These are phyloP conservation scores for Apodemia hepburni DNA, from an alignment of 2,888 invertebrate species.

Conservation along the genomic window DNA sequence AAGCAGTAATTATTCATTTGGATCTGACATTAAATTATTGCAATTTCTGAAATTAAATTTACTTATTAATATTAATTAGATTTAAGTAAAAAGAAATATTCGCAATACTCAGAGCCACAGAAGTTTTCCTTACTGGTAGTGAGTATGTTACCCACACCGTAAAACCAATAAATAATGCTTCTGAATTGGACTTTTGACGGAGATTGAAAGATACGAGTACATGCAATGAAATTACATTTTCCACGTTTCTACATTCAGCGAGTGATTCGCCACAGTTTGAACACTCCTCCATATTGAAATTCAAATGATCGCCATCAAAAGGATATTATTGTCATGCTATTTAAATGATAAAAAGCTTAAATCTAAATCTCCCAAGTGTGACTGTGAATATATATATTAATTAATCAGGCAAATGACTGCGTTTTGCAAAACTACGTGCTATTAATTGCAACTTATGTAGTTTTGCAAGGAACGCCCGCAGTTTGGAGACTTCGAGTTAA, in stretches of 20 bases:
- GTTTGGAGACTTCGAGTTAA: slow-evolving; percentile 52
- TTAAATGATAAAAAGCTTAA: slow-evolving; percentile 72
- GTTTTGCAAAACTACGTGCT: slow-evolving; percentile 69
- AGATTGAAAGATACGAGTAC: not conserved
- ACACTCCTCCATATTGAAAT: not conserved
- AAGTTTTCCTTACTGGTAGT: no score
- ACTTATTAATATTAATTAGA: no score
- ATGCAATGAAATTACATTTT: not conserved
- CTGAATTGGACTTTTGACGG: not conserved
- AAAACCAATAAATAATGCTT: no score
- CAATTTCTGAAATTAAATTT: no score
- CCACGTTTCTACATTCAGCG: not conserved
- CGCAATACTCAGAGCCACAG: no score
- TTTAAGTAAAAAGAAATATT: no score
- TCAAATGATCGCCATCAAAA: slow-evolving; percentile 40
- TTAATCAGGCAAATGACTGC: slow-evolving; percentile 71
- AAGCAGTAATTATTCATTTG: no score
- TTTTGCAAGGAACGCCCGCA: slow-evolving; percentile 63
- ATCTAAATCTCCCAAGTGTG: slow-evolving; percentile 71
- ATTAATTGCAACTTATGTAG: slow-evolving; percentile 46
- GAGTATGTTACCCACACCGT: no score
- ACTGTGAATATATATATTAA: slow-evolving; percentile 62
- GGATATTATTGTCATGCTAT: slow-evolving; percentile 74
- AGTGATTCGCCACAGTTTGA: not conserved
- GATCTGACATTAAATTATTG: no score